These are phyloP conservation scores for Leptogaster cylindrica DNA, from an alignment of 2,888 invertebrate species.

Conservation along the genomic window DNA sequence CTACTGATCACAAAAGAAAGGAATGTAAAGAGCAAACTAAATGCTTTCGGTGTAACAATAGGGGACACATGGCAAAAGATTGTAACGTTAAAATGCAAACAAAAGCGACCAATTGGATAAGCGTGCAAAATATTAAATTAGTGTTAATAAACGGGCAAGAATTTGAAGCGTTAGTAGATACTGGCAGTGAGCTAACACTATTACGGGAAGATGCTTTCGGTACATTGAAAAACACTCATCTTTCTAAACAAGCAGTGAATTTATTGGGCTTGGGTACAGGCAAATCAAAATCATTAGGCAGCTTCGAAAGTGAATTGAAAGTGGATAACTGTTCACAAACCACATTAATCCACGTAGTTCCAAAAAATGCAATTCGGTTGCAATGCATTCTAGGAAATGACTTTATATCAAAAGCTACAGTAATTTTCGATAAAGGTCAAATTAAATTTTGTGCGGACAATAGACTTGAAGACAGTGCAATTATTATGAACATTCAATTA, in stretches of 20 bases:
- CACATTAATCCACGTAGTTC: background rate
- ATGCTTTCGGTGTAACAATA: constrained; percentile 6
- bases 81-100: background rate
- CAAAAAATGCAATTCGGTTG: background rate
- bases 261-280: background rate
- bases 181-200: background rate
- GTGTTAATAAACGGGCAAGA: background rate
- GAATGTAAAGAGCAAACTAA: background rate
- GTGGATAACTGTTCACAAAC: background rate
- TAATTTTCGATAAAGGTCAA: background rate
- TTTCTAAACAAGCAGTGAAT: background rate
- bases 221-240: background rate
- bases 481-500: background rate
- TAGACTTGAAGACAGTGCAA: background rate
- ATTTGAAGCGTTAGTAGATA: constrained; percentile 21
- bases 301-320: background rate
- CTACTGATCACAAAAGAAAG: background rate
- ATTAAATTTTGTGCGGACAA: background rate
- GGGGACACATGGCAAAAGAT: background rate
- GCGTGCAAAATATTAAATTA: background rate
- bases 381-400: background rate
- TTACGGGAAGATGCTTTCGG: background rate
- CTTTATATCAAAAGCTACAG: background rate
- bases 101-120: background rate
- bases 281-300: background rate